Evolutionary conservation across 2,888 invertebrate genomes (phyloP).

Genomic region (Rhopalosiphum nymphaeae): DNA sequence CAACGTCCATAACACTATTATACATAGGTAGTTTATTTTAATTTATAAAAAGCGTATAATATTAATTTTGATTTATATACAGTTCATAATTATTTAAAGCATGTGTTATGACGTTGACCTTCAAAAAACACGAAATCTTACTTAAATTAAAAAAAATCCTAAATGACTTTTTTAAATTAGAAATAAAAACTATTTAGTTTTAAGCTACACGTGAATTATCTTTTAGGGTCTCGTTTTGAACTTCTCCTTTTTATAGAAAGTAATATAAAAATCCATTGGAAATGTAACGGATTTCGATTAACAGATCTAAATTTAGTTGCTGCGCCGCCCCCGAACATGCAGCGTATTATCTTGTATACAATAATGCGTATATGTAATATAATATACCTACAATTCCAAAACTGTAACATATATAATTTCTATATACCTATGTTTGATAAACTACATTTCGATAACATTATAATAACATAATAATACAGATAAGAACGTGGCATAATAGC

Average conservation of each 20-base stretch:
- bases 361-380: background rate
- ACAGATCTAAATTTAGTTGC: background rate
- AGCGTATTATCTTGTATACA: background rate
- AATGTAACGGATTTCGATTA: background rate
- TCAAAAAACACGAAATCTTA: background rate
- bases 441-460: background rate
- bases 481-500: background rate
- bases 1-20: background rate
- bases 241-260: background rate
- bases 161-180: background rate
- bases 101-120: background rate
- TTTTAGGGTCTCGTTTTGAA: background rate
- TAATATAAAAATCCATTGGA: background rate
- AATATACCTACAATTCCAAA: background rate
- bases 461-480: background rate
- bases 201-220: background rate
- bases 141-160: background rate
- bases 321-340: background rate
- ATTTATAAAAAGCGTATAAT: background rate
- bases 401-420: background rate
- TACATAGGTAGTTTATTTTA: background rate
- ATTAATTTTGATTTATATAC: background rate
- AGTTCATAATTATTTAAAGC: background rate
- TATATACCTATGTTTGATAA: background rate
- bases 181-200: background rate